Evolutionary conservation across 2,113 vertebrate species (phyloP).

Genomic region (Ursus arctos): DNA sequence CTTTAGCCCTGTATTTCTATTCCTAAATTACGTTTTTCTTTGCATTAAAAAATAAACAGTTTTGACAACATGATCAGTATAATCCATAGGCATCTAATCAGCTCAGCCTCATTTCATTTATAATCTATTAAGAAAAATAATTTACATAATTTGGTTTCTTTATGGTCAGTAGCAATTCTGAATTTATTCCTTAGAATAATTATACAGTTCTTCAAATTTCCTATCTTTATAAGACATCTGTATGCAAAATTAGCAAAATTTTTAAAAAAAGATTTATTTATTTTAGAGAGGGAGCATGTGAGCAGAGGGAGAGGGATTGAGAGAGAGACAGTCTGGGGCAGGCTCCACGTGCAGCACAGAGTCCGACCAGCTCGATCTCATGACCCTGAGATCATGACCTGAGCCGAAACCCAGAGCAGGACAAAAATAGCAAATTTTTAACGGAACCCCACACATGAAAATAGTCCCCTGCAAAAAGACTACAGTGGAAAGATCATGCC

Average conservation of each 20-base stretch:
- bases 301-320: too few relatives aligned
- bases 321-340: too few relatives aligned
- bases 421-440: not conserved
- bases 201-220: not conserved
- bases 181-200: not conserved
- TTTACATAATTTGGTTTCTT: not conserved
- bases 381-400: too few relatives aligned
- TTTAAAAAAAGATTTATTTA: too few relatives aligned
- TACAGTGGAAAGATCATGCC: not conserved
- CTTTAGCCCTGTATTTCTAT: rapidly evolving
- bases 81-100: not conserved
- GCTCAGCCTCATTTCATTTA: not conserved
- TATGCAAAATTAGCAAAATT: not conserved
- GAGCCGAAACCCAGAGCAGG: too few relatives aligned
- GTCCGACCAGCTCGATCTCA: too few relatives aligned
- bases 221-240: not conserved
- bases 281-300: too few relatives aligned
- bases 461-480: not conserved
- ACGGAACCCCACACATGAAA: not conserved
- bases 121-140: not conserved
- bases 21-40: not conserved
- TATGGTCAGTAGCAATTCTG: not conserved
- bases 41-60: not conserved
- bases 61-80: not conserved
- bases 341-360: too few relatives aligned